A percentile compares a stretch with the other conserved stretches of the same genome.
Evolutionary conservation across 1,140 invertebrate genomes (phyloP).

Genomic region (Doryteuthis pealeii): DNA sequence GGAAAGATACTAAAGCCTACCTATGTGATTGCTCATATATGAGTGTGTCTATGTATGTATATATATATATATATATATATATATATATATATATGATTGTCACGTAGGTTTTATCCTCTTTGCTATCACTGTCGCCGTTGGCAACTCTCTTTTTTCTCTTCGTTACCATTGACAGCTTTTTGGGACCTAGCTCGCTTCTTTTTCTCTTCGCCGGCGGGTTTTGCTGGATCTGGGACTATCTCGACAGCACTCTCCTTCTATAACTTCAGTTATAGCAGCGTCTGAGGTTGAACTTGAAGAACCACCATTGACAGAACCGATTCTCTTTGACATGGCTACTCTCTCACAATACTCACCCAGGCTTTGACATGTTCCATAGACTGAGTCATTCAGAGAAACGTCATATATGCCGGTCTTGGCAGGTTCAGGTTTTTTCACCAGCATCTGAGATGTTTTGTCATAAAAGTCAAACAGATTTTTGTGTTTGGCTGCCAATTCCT

Average conservation of each 20-base stretch:
- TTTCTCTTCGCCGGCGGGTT: too few relatives aligned
- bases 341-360: background rate
- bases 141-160: background rate
- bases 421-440: background rate
- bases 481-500: background rate
- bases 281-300: background rate
- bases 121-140: background rate
- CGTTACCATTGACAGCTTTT: background rate
- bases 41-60: too few relatives aligned
- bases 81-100: too few relatives aligned
- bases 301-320: background rate
- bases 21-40: too few relatives aligned
- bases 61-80: too few relatives aligned
- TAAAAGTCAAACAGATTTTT: slow-evolving; percentile 2
- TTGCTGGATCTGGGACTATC: too few relatives aligned
- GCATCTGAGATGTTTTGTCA: background rate
- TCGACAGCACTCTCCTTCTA: too few relatives aligned
- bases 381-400: background rate
- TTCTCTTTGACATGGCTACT: background rate
- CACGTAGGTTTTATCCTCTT: background rate
- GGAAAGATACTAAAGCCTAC: too few relatives aligned
- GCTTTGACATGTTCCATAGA: background rate
- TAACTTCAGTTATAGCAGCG: too few relatives aligned
- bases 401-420: background rate
- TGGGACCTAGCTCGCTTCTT: background rate